These are phyloP conservation scores for Hydractinia echinata DNA, from an alignment of 30 jellyfish, hydroid and myxozoan species.

Conservation along the genomic window DNA sequence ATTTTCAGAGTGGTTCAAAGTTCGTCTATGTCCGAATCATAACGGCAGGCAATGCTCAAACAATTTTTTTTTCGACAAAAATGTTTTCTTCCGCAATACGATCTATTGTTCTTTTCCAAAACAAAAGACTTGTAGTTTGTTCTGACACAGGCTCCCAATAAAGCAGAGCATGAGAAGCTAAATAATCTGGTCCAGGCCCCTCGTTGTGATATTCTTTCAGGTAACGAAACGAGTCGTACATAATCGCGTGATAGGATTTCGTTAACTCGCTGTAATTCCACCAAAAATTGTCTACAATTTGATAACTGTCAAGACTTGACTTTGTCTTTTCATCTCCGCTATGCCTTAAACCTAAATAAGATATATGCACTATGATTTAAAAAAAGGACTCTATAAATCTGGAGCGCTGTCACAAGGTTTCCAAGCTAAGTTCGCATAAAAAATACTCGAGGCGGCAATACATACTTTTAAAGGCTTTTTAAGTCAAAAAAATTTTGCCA, in stretches of 20 bases:
- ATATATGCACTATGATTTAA: neutral
- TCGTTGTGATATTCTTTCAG: neutral
- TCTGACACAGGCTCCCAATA: neutral
- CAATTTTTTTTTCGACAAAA: neutral
- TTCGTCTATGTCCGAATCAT: no score
- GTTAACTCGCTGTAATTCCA: neutral
- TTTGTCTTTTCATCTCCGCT: neutral
- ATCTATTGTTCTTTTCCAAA: conserved; percentile 15
- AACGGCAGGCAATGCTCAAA: neutral
- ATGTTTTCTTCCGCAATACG: neutral
- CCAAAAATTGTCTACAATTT: neutral
- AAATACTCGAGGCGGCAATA: no score
- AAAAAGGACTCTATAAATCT: no score
- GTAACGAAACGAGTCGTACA: neutral
- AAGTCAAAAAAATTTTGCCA: no score
- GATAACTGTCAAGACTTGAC: neutral
- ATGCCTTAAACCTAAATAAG: neutral
- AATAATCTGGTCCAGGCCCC: neutral
- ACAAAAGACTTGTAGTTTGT: neutral
- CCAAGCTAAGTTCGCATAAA: no score
- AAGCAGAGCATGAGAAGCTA: neutral
- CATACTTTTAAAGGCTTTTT: no score
- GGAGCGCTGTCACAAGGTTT: no score
- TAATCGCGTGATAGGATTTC: conserved; percentile 8
- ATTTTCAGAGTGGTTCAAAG: no score